Base-by-base conservation (phyloP, 2,113 vertebrate species). In the Periophthalmodon schlosseri region DNA sequence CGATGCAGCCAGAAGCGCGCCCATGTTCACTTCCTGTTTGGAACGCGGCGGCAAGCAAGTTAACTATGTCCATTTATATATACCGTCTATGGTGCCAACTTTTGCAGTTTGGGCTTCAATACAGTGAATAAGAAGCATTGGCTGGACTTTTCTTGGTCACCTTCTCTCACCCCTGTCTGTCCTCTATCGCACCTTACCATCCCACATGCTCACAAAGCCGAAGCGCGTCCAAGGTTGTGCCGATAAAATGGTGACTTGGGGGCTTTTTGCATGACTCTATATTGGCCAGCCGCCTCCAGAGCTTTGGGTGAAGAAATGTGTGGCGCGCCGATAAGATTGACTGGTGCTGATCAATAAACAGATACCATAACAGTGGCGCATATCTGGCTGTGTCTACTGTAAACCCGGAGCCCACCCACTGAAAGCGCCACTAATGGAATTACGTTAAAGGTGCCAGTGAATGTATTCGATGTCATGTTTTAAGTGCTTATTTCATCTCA, bases 271-370 rank as follows among this genome's bases (percentile, higher is more conserved):
- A 6, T 82, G 81, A 13, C 73, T 47, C 73, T 46, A 67, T 82
- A 86, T 86, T 82, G 79, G 80, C 75, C 79, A 69, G 50, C 58
- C 78, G 78, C 89, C 85, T 79, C 86, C 72, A 79, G 88, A 85
- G 82, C 77, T 88, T 60, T 76, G 74, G 77, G 36, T 66, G 75
- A 72, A 81, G 86, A 88, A 60, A 80, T 87, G 81, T 93, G 92
- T 83, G 85, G 81, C 75, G 84, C 80, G 49, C 72, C 83, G 92
- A 94, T 94, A 93, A 93, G 88, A 92, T 87, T 91, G 89, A 93
- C 87, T 90, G 92, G 88, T 77, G 74, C 86, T 74, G 88, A 93
- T 93, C 92, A 90, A 90, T 90, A 90, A 84, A 88, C 81, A 84
- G 91, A 93, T 92, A 44, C 39, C 10, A 91, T 78, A 81, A 84